Conservation (phyloP, 2,797 vertebrate genomes). For the Pseudocheirus occidentalis region DNA sequence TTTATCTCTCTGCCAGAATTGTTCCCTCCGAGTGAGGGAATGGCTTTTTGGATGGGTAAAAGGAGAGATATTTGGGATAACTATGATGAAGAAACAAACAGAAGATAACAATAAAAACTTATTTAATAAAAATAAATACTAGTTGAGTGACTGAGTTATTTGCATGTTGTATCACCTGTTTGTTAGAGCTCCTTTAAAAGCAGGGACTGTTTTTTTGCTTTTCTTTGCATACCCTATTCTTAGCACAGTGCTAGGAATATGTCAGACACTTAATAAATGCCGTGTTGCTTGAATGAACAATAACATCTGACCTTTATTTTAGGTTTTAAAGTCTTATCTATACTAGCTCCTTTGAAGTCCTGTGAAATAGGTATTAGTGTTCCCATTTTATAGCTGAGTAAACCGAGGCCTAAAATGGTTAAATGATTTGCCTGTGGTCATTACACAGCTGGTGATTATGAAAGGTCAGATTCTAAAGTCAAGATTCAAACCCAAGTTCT, state of each 20-base stretch:
- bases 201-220: neutral
- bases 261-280: neutral
- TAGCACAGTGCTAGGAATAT: neutral
- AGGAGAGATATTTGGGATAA: neutral
- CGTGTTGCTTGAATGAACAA: neutral
- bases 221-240: neutral
- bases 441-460: neutral
- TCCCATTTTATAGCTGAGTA: neutral
- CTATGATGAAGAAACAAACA: neutral
- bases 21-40: neutral
- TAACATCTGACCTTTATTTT: neutral
- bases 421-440: neutral
- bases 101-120: neutral
- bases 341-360: neutral
- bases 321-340: neutral
- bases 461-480: neutral
- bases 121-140: neutral
- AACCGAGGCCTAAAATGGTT: neutral
- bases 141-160: neutral
- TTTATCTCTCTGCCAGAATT: neutral
- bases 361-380: neutral
- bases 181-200: neutral
- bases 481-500: neutral
- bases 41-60: neutral
- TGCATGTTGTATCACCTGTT: neutral